Base-by-base conservation (phyloP, 2,888 invertebrate genomes). In the Melinaea menophilus region DNA sequence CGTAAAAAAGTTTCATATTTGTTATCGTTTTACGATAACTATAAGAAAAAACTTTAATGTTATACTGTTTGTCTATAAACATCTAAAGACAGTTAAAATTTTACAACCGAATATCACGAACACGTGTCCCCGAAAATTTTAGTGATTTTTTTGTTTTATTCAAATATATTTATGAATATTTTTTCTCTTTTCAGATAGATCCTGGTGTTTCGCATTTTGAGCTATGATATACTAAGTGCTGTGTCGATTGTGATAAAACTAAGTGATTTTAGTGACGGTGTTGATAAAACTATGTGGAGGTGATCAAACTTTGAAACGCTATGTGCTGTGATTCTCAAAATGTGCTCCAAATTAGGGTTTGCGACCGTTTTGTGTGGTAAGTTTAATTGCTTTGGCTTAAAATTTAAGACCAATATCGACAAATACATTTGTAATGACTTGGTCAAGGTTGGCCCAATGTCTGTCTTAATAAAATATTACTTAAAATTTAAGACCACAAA, bases 291-390 rank as follows among this genome's bases (percentile, higher is more conserved):
- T 71, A 86, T 86, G 85, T 79, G 79, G 75, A 79, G 81, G 78
- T 87, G 82, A 82, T 82, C 74, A 41, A 64, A 67, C 63, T 72
- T 76, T 65, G 62, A 71, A 70, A 75, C 81, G 80, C 75, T 84
- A 86, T 87, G 85, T 83, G 78, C 78, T 75, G 80, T 84, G 81
- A 67, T 63, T 65, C 72, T 72, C 61, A 86, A 86, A 72, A 88
- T 88, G 88, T 82, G 82, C 85, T 81, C 82, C 78, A 83, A 83
- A 77, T 72, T 82, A 69, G 77, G 78, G 70, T 79, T 73, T 69
- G 64, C 81, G 62, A 62, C 73, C 63, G 72, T 79, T 66, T 74
- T 84, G 55, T 81, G 78, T 79, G 88, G 89, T 89, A 79, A 86
- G 89, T 84, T 35, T n/a, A n/a, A n/a, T n/a, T n/a, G n/a, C 22